phyloP scores from a whole-genome alignment of 37 sponge, comb jelly and placozoan species.

The Tethya wilhelma region DNA sequence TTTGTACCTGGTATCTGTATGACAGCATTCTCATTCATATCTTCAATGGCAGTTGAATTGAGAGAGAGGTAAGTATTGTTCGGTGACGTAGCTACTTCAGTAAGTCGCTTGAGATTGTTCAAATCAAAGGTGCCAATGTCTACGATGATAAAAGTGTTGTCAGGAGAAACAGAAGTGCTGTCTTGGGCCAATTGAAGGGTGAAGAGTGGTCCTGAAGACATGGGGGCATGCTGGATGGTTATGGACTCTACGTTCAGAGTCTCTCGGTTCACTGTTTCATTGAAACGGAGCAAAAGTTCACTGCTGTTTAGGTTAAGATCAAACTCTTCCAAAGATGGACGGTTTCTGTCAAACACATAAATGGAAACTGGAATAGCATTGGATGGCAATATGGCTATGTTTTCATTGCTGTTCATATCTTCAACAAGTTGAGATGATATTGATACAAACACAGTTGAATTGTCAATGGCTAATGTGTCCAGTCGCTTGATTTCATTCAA shows the following conservation, averaged over 20 bases:
- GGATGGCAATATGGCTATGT: conserved; percentile 23
- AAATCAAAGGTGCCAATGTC: conserved; percentile 64
- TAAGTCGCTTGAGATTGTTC: conserved; percentile 82
- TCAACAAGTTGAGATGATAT: conserved; percentile 39
- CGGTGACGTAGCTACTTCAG: conserved; percentile 62
- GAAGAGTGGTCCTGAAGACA: conserved; percentile 11
- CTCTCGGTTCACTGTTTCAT: conserved; percentile 78
- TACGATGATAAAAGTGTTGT: conserved; percentile 65
- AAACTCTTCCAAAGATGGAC: conserved; percentile 64
- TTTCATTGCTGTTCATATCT: conserved; percentile 76
- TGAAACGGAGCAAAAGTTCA: conserved; percentile 71
- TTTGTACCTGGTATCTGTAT: conserved; percentile 33
- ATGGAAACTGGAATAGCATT: conserved; percentile 38
- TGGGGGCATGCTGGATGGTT: conserved; percentile 62
- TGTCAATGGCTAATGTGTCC: conserved; percentile 45
- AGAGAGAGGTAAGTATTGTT: conserved; percentile 84
- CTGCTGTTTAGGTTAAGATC: conserved; percentile 75
- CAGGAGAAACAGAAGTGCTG: conserved; percentile 45
- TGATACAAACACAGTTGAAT: conserved; percentile 52
- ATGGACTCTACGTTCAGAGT: conserved; percentile 65
- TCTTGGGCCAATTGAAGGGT: conserved; percentile 33
- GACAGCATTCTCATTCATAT: conserved; percentile 83
- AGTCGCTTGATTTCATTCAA: conserved; percentile 80
- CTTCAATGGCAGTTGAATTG: conserved; percentile 56
- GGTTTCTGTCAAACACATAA: conserved; percentile 61